Percentiles rank a stretch among this genome's conserved stretches.
Conservation (phyloP, 2,113 vertebrate species). For the Puffinus mauretanicus region DNA sequence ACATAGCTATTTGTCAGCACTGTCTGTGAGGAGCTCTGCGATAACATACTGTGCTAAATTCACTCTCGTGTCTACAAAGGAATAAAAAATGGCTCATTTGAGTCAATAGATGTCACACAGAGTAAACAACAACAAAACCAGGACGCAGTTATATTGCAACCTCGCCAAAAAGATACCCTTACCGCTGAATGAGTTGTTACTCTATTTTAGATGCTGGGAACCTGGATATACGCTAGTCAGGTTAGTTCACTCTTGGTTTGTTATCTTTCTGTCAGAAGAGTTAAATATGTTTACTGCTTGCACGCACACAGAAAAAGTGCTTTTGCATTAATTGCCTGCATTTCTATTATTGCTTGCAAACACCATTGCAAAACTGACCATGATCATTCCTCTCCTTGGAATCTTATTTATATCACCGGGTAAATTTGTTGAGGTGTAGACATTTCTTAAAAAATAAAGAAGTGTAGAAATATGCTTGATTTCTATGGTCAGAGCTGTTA, state of each 20-base stretch:
- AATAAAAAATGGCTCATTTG: slow-evolving; percentile 67
- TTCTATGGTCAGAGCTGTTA: neutral
- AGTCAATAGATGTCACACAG: slow-evolving; percentile 54
- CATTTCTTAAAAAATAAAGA: neutral
- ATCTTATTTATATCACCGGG: neutral
- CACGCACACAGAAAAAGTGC: neutral
- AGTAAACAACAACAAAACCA: slow-evolving; percentile 63
- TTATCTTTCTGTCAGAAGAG: neutral
- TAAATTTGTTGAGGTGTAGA: neutral
- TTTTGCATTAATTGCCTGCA: neutral
- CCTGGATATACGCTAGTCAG: neutral
- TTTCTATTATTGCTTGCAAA: neutral
- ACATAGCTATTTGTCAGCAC: slow-evolving; percentile 70
- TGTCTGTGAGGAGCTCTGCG: slow-evolving; percentile 66
- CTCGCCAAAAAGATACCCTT: neutral
- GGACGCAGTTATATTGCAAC: neutral
- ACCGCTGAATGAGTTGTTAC: neutral
- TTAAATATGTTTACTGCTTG: neutral
- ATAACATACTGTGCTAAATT: slow-evolving; percentile 69
- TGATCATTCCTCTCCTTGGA: neutral
- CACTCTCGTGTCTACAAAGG: slow-evolving; percentile 62
- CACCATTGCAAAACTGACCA: neutral
- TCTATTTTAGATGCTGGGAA: neutral
- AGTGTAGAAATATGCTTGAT: neutral
- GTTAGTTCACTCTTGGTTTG: neutral